Evolutionary conservation across 2,797 vertebrate genomes (phyloP).

Genomic region (Coracias cyanogaster): DNA sequence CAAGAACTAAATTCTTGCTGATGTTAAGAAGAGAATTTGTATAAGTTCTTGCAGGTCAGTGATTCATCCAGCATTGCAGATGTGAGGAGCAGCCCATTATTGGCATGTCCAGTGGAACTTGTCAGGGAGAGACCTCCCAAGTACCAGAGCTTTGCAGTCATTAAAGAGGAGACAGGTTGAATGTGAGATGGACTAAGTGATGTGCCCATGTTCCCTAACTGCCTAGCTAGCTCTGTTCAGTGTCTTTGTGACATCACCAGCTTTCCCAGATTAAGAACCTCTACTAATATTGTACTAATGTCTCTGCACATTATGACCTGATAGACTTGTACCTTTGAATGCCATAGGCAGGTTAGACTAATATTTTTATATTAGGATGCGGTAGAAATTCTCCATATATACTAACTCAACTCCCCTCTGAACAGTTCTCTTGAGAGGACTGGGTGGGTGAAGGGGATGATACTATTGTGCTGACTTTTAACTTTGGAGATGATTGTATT

Average conservation of each 20-base stretch:
- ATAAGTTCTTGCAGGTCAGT: background rate
- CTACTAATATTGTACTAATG: background rate
- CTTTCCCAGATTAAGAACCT: background rate
- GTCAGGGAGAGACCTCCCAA: background rate
- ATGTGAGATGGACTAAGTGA: background rate
- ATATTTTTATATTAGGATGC: background rate
- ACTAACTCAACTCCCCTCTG: background rate
- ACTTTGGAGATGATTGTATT: background rate
- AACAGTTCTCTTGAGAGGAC: background rate
- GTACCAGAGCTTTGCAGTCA: background rate
- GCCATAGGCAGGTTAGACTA: background rate
- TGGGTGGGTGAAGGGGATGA: background rate
- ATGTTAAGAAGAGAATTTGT: background rate
- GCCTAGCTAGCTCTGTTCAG: background rate
- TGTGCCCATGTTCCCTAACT: background rate
- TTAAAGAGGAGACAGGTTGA: background rate
- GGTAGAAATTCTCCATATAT: background rate
- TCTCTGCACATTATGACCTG: background rate
- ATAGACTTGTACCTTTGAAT: background rate
- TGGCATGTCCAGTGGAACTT: background rate
- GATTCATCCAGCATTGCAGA: background rate
- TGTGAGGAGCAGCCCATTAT: background rate
- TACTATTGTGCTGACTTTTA: background rate
- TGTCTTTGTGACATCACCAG: background rate
- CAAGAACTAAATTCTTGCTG: background rate